Percentiles rank a stretch among this genome's conserved stretches.
Evolutionary conservation across 2,113 vertebrate genomes (phyloP).

Genomic region (Meleagris gallopavo): DNA sequence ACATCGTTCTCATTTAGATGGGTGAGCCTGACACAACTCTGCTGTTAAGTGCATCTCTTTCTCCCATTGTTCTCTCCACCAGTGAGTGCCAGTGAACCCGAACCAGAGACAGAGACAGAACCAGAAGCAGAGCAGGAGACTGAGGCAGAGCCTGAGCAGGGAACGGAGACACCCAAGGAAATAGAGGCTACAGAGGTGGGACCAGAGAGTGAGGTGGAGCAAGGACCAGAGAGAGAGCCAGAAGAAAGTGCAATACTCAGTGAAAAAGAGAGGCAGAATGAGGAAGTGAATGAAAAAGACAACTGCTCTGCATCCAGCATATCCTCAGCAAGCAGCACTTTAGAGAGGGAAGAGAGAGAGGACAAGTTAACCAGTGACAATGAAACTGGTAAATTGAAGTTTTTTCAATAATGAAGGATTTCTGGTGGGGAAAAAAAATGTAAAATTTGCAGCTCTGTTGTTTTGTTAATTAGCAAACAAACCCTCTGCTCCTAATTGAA

Average conservation of each 20-base stretch:
- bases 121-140: constrained; percentile 63
- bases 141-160: constrained; percentile 67
- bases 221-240: constrained; percentile 80
- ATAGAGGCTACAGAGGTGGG: constrained; percentile 57
- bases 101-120: constrained; percentile 73
- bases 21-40: background rate
- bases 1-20: background rate
- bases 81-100: constrained; percentile 79
- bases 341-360: constrained; percentile 96
- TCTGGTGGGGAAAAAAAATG: background rate
- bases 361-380: constrained; percentile 86
- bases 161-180: constrained; percentile 70
- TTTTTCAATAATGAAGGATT: constrained; percentile 16
- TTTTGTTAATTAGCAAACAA: background rate
- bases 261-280: constrained; percentile 96
- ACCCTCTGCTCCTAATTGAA: background rate
- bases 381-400: constrained; percentile 83
- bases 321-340: constrained; percentile 96
- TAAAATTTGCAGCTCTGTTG: constrained; percentile 2
- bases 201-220: constrained; percentile 80
- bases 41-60: constrained; percentile 62
- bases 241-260: constrained; percentile 89
- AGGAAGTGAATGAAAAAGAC: constrained; percentile 97
- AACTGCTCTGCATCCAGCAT: constrained; percentile 98
- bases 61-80: constrained; percentile 75